A percentile compares a stretch with the other conserved stretches of the same genome.
Evolutionary conservation across 2,888 invertebrate species (phyloP).

Genomic region (Lasius fuliginosus): DNA sequence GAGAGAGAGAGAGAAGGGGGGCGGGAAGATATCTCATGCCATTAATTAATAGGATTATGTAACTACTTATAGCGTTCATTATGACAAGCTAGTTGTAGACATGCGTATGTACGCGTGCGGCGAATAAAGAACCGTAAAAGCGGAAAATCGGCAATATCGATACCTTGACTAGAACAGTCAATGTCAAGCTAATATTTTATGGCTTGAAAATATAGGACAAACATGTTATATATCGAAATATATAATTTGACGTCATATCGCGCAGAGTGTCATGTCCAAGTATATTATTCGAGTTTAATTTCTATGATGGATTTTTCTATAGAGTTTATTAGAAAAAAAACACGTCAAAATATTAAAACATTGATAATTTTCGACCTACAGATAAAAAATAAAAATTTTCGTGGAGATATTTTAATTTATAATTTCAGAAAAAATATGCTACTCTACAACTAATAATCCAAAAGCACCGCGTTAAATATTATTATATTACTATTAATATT

Average conservation of each 20-base stretch:
- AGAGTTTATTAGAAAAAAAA: neutral
- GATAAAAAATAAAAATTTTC: neutral
- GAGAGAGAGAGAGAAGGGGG: constrained; percentile 46
- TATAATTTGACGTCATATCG: constrained; percentile 12
- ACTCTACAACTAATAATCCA: neutral
- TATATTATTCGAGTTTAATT: constrained; percentile 6
- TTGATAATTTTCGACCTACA: neutral
- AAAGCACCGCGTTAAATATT: neutral
- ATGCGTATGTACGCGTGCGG: neutral
- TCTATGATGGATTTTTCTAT: neutral
- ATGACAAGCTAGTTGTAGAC: constrained; percentile 30
- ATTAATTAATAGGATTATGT: constrained; percentile 70
- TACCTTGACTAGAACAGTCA: constrained; percentile 26
- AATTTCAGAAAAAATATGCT: neutral
- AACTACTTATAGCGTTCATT: constrained; percentile 52
- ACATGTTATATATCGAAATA: constrained; percentile 19
- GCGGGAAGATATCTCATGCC: constrained; percentile 59
- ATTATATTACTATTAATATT: neutral
- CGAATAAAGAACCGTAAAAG: constrained; percentile 24
- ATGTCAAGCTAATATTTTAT: constrained; percentile 32
- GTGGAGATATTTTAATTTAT: neutral
- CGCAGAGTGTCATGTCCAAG: neutral
- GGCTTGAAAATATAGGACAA: constrained; percentile 10
- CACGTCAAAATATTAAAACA: neutral
- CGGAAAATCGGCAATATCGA: constrained; percentile 36